Evolutionary conservation across 2,888 invertebrate species (phyloP).

Genomic region (Spisula solida): DNA sequence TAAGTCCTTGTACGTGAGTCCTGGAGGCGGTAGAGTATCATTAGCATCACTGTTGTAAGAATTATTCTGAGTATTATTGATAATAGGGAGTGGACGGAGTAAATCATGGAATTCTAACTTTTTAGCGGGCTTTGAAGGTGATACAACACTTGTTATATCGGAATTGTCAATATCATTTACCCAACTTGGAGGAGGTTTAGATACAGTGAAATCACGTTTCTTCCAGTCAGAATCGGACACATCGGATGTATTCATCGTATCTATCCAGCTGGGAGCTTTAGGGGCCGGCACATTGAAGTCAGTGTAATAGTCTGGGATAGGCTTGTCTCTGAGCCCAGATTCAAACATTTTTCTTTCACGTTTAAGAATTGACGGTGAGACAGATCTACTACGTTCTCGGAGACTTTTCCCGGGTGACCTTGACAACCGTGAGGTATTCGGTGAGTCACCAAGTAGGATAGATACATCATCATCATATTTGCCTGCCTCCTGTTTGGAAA

Average conservation of each 20-base stretch:
- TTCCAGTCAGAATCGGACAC: constrained; percentile 74
- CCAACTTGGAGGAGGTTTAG: constrained; percentile 79
- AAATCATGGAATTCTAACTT: constrained; percentile 63
- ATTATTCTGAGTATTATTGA: constrained; percentile 69
- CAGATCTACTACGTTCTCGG: constrained; percentile 75
- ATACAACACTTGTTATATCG: constrained; percentile 74
- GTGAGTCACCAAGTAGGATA: constrained; percentile 63
- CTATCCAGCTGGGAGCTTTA: constrained; percentile 77
- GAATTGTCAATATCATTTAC: constrained; percentile 77
- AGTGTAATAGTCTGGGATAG: constrained; percentile 69
- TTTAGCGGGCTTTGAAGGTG: constrained; percentile 64
- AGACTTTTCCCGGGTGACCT: constrained; percentile 61
- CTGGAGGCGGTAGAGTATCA: constrained; percentile 66
- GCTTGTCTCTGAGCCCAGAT: constrained; percentile 66
- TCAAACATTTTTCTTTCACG: constrained; percentile 72
- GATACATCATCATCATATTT: constrained; percentile 70
- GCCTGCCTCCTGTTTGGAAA: constrained; percentile 29
- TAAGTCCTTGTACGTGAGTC: constrained; percentile 65
- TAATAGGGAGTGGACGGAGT: constrained; percentile 66
- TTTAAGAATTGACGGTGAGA: constrained; percentile 74
- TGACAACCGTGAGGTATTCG: constrained; percentile 54
- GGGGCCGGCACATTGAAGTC: constrained; percentile 64
- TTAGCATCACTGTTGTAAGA: constrained; percentile 64
- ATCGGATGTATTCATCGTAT: constrained; percentile 75
- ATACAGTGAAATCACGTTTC: constrained; percentile 72